Percentiles rank a stretch among this genome's conserved stretches.
Evolutionary conservation across 2,888 invertebrate genomes (phyloP).

Genomic region (Lasioglossum marginatum): DNA sequence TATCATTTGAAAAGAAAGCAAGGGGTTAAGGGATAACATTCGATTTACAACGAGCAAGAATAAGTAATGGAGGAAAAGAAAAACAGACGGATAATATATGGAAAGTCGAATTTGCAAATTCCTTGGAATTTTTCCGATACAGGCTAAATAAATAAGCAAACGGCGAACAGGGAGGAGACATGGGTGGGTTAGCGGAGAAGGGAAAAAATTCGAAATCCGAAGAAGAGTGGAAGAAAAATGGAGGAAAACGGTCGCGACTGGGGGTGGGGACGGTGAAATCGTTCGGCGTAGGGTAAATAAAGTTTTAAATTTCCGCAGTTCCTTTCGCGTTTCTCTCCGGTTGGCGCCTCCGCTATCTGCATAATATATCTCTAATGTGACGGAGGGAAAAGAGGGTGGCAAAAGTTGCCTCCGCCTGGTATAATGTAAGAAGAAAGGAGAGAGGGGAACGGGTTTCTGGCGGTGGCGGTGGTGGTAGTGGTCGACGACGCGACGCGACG

Average conservation of each 20-base stretch:
- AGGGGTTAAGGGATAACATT: too few relatives aligned
- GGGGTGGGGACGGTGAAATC: constrained; percentile 56
- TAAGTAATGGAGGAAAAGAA: background rate
- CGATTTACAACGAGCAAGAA: background rate
- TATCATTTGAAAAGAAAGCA: too few relatives aligned
- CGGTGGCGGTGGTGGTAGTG: constrained; percentile 23
- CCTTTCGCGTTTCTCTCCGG: constrained; percentile 65
- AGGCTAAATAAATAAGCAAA: background rate
- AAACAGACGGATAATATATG: background rate
- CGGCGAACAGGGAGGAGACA: background rate
- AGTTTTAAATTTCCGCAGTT: constrained; percentile 82
- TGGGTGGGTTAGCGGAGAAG: background rate
- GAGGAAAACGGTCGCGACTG: constrained; percentile 4
- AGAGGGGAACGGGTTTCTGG: constrained; percentile 28
- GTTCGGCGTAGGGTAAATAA: constrained; percentile 80
- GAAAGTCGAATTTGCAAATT: background rate
- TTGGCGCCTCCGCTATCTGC: constrained; percentile 76
- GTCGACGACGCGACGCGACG: background rate
- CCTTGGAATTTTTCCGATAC: background rate
- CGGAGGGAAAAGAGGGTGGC: constrained; percentile 76
- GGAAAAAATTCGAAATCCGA: constrained; percentile 15
- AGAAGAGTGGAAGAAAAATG: constrained; percentile 18
- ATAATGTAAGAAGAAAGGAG: constrained; percentile 74
- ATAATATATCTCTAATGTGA: constrained; percentile 81
- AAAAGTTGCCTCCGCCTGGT: constrained; percentile 76